A percentile compares a stretch with the other conserved stretches of the same genome.
Conservation (phyloP, 53 echinoderm and acorn worm genomes). For the Arbacia lixula region DNA sequence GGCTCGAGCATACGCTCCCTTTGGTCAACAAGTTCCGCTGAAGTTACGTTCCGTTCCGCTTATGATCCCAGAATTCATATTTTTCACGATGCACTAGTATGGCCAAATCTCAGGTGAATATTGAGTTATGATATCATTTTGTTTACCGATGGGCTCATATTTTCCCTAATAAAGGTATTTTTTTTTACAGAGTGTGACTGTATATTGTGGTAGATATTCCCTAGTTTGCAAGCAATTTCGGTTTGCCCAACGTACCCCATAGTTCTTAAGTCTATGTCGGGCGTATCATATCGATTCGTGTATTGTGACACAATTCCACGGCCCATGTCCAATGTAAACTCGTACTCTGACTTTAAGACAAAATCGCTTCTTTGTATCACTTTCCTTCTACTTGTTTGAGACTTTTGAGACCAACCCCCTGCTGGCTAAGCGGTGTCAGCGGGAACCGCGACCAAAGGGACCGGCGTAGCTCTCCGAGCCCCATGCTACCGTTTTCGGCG, state of each 20-base stretch:
- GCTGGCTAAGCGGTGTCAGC: constrained; percentile 43
- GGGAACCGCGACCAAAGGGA: constrained; percentile 34
- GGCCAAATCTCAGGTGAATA: too few species aligned
- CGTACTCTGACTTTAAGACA: neutral
- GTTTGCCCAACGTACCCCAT: too few species aligned
- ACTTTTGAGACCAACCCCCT: neutral
- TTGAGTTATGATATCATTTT: too few species aligned
- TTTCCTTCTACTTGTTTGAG: neutral
- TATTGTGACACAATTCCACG: too few species aligned
- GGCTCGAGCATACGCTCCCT: too few species aligned
- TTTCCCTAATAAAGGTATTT: constrained; percentile 13
- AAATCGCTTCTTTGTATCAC: neutral
- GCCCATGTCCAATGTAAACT: too few species aligned
- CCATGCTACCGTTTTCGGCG: constrained; percentile 40
- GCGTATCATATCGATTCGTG: too few species aligned
- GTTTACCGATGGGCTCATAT: constrained; percentile 3
- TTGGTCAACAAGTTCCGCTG: too few species aligned
- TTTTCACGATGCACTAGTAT: too few species aligned
- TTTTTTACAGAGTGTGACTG: neutral
- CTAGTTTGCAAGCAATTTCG: neutral
- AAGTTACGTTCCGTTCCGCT: too few species aligned
- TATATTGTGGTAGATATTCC: neutral
- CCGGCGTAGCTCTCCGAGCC: constrained; percentile 30
- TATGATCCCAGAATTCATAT: too few species aligned
- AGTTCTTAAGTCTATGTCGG: too few species aligned